Evolutionary conservation across 2,888 invertebrate species (phyloP), one percentile per base, ranked within the genome.

Genomic region (Hesperia comma): DNA sequence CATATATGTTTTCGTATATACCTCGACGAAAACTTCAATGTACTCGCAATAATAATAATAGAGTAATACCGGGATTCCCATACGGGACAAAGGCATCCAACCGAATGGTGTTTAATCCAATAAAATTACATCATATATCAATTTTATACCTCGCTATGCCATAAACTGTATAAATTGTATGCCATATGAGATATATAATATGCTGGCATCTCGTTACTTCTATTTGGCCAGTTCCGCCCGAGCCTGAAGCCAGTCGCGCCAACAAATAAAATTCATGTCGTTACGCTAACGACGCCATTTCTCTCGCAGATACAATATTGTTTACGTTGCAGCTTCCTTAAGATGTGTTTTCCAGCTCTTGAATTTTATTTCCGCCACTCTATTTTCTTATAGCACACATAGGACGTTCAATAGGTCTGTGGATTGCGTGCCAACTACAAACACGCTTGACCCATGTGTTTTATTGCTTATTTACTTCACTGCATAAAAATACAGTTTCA

Each of bases 201-300:
- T 32, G 46, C 2, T 21, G 7, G 41, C 15, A 26, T 54, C 63
- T 63, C 33, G 55, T 63, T 56, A 55, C 55, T 40, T 62, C 62
- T 62, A 19, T 33, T 33, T 32, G 21, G 63, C 46, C 49, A 32
- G 53, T 19, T 19, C 49, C 26, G 26, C 26, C 49, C 49, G 49
- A 10, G 49, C 19, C 10, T 10, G 49, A 12, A 17, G 19, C 49
- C n/a, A 14, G 53, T 43, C 43, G 43, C 43, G 43, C 58, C 60
- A 49, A 46, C 51, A 55, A 67, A 66, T 67, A 68, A 70, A 68
- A 66, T 68, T 70, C 61, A 62, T 63, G 53, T 68, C 70, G 66
- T 68, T 70, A 56, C 49, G 19, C 66, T 66, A 68, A 70, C 69
- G 68, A 69, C 61, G 61, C 61, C 54, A 55, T 67, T 61, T 46